Base-by-base conservation (phyloP, 2,888 invertebrate genomes). In the Drosophila nigricruria region DNA sequence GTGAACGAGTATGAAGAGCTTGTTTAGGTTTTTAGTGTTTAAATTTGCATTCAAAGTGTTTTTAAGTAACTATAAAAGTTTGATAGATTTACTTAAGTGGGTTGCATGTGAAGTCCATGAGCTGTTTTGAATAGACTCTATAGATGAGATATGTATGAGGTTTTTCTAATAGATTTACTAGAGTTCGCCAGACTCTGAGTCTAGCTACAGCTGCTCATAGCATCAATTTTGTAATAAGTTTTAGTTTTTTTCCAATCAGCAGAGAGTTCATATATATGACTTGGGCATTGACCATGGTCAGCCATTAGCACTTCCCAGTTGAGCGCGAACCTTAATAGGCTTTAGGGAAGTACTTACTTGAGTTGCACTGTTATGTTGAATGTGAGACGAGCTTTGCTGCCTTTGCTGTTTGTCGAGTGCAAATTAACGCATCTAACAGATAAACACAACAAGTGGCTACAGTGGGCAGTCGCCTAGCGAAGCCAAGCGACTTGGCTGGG, bases 231-330 rank as follows among this genome's bases (percentile, higher is more conserved):
- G n/a, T 14, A 34, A 34, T 43, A 27, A 62, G 14, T 53, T 63
- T 49, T 9, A 27, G 18, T 69, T 49, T 18, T 25, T 23, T 34
- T 65, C 49, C 47, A 49, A 27, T 54, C 49, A 32, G 49, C 40
- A 14, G 38, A 30, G 20, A 42, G 38, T 23, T 38, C 38, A 36
- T 14, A 36, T 9, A 16, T 20, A 8, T 43, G n/a, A 25, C 32
- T n/a, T 43, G 40, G 52, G 59, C 45, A 47, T 45, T 63, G 70
- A 52, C 50, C 67, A 45, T 65, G 77, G 64, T 20, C 40, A 45
- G 52, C 14, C 47, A 79, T 77, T 79, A 74, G 58, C 77, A 74
- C 70, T 77, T 77, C 77, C 77, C 66, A 58, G 65, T 38, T 42
- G 45, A 27, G 59, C 34, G 47, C 45, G 30, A 40, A 38, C 65